Percentiles rank a stretch among this genome's conserved stretches.
Conservation (phyloP, 1,140 invertebrate species). For the Zophobas morio region DNA sequence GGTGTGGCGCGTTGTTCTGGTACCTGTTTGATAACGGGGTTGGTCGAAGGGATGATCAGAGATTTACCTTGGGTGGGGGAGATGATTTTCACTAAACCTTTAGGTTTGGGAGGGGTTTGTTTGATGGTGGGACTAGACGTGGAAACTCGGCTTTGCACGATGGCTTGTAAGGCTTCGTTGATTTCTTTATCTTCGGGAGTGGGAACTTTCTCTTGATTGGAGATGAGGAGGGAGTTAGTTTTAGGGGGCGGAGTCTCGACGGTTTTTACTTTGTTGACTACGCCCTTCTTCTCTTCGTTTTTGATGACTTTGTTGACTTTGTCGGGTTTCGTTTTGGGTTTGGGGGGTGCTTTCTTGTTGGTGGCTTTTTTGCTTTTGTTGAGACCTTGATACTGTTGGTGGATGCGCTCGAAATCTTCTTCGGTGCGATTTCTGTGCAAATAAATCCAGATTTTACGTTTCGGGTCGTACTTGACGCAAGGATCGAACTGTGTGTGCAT, state of each 20-base stretch:
- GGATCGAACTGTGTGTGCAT: constrained; percentile 92
- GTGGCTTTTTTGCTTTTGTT: constrained; percentile 70
- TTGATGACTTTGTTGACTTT: constrained; percentile 58
- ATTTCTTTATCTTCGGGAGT: constrained; percentile 60
- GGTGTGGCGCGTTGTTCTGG: constrained; percentile 55
- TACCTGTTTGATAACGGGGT: constrained; percentile 60
- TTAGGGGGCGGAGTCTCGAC: constrained; percentile 17
- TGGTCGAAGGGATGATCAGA: constrained; percentile 62
- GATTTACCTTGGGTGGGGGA: constrained; percentile 64
- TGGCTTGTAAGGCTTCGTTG: constrained; percentile 59
- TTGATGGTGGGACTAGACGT: constrained; percentile 16
- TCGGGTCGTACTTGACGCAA: constrained; percentile 91
- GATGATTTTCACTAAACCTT: constrained; percentile 65
- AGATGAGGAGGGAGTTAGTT: constrained; percentile 44
- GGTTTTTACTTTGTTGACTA: constrained; percentile 50
- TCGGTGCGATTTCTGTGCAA: constrained; percentile 83
- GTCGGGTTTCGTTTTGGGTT: constrained; percentile 69
- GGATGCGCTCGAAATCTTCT: constrained; percentile 81
- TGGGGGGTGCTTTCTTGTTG: constrained; percentile 68
- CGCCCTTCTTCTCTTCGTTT: constrained; percentile 56
- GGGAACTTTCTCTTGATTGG: constrained; percentile 33
- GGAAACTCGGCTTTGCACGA: constrained; percentile 56
- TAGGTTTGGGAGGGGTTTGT: constrained; percentile 50
- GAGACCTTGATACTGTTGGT: constrained; percentile 77
- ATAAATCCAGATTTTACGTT: constrained; percentile 93